Conservation (phyloP, 2,113 vertebrate species). For the Jaculus jaculus region DNA sequence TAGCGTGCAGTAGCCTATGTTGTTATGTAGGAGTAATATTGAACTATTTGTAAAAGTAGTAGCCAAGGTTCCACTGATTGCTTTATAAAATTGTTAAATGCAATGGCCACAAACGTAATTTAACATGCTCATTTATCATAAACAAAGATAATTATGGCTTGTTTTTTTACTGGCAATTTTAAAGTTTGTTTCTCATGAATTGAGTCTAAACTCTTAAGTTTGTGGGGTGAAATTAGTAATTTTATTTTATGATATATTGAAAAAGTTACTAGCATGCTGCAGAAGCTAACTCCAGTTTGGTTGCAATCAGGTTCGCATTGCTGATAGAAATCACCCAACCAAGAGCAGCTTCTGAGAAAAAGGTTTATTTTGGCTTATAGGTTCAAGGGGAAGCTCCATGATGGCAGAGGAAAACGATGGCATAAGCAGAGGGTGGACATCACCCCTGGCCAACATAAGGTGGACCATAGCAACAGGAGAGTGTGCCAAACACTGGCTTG, state of each 20-base stretch:
- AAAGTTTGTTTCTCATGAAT: neutral
- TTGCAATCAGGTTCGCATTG: no score
- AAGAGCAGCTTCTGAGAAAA: no score
- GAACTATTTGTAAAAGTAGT: neutral
- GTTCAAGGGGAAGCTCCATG: no score
- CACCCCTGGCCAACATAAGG: no score
- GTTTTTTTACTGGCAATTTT: slow-evolving; percentile 30
- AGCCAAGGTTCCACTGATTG: neutral
- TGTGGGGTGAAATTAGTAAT: neutral
- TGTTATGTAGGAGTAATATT: neutral
- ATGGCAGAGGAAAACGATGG: no score
- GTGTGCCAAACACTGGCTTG: no score
- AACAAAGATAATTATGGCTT: neutral
- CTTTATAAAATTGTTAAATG: neutral
- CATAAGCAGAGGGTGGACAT: no score
- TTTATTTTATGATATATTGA: neutral
- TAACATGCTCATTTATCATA: slow-evolving; percentile 6
- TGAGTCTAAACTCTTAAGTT: neutral
- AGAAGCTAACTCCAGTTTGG: neutral
- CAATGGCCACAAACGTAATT: neutral
- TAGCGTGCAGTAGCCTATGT: neutral
- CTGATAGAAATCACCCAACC: no score
- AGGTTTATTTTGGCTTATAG: no score
- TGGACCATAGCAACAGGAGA: no score
- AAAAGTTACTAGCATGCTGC: neutral